Evolutionary conservation across 2,797 vertebrate genomes (phyloP).

Genomic region (Smutsia gigantea): DNA sequence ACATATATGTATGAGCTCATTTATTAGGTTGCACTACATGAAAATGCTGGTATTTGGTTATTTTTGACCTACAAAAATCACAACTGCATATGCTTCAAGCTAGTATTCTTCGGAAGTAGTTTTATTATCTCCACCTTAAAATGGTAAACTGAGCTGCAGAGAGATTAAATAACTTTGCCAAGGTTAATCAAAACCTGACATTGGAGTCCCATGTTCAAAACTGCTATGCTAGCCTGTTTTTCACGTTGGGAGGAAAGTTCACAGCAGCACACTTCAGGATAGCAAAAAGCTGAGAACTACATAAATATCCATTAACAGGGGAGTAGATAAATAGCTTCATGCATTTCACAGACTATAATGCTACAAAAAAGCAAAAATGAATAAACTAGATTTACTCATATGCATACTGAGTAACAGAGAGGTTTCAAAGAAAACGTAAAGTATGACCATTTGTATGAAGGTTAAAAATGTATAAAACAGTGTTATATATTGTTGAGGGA

Average conservation of each 20-base stretch:
- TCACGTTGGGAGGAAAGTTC: not conserved
- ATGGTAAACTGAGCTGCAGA: not conserved
- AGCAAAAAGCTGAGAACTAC: not conserved
- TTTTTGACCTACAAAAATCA: not conserved
- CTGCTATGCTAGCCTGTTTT: not conserved
- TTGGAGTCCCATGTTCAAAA: not conserved
- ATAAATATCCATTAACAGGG: not conserved
- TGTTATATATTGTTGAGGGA: not conserved
- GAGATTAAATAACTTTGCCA: not conserved
- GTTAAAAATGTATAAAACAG: not conserved
- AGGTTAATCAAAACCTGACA: not conserved
- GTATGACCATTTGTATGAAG: not conserved
- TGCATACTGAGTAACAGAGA: not conserved
- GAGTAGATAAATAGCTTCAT: not conserved
- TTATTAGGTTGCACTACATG: not conserved
- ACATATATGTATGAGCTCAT: not conserved
- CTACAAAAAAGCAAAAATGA: not conserved
- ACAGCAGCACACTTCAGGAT: not conserved
- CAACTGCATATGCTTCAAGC: not conserved
- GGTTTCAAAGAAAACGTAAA: not conserved
- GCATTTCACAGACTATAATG: not conserved
- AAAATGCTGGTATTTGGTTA: not conserved
- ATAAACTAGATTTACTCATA: not conserved
- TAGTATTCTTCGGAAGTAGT: not conserved
- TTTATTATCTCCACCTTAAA: not conserved